phyloP scores from a whole-genome alignment of 2,113 vertebrate species.

The Eudyptes chrysolophus region DNA sequence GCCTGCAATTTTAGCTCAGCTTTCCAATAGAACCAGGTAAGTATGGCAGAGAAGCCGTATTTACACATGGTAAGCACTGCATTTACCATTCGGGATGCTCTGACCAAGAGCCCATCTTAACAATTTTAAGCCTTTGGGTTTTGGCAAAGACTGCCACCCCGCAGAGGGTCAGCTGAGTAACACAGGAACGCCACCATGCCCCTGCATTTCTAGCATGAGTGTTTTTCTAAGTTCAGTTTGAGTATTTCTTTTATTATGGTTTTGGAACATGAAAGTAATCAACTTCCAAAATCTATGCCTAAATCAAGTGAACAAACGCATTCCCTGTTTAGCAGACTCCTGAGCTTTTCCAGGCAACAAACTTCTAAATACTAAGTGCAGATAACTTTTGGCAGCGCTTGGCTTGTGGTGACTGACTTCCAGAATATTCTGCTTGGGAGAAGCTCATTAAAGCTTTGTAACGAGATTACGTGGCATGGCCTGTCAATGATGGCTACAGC shows the following conservation, averaged over 20 bases:
- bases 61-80: neutral
- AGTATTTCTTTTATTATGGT: neutral
- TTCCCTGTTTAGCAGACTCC: neutral
- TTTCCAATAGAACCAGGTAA: neutral
- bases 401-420: neutral
- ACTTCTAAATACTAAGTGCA: neutral
- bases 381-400: neutral
- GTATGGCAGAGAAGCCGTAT: accelerated
- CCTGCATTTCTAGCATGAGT: accelerated
- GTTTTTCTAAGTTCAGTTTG: neutral
- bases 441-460: neutral
- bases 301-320: neutral
- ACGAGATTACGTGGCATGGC: neutral
- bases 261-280: neutral
- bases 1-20: neutral
- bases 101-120: neutral
- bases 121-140: neutral
- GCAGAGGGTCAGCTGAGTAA: neutral
- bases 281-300: neutral
- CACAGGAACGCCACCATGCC: accelerated
- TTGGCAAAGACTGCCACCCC: neutral
- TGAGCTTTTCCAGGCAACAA: neutral
- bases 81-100: neutral
- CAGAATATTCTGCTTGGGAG: neutral
- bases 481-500: neutral